phyloP scores from a whole-genome alignment of 2,797 vertebrate genomes.

The Acridotheres tristis region DNA sequence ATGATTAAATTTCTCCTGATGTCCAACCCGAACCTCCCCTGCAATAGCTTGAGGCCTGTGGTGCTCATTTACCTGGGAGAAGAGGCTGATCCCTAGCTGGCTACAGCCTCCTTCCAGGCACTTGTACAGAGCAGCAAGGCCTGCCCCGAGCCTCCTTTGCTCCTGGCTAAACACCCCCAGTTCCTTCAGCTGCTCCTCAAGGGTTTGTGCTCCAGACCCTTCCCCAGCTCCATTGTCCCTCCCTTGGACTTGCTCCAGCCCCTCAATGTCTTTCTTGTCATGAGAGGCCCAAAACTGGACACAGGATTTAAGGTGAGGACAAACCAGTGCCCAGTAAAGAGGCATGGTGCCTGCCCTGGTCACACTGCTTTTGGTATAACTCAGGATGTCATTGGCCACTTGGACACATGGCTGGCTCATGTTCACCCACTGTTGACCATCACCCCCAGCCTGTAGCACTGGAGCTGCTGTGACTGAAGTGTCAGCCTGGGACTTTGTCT shows the following conservation, averaged over 20 bases:
- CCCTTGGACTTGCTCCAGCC: neutral
- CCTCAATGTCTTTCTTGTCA: neutral
- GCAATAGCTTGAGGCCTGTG: neutral
- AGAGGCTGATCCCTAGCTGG: fast-evolving
- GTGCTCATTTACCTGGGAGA: neutral
- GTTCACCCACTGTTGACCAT: neutral
- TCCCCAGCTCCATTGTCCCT: fast-evolving
- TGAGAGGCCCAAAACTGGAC: neutral
- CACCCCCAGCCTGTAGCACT: neutral
- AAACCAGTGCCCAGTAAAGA: neutral
- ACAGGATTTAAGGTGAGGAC: neutral
- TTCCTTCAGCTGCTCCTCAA: neutral
- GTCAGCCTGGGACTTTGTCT: neutral
- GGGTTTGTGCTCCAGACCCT: neutral
- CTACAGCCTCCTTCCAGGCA: neutral
- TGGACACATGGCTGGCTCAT: neutral
- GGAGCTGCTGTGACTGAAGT: neutral
- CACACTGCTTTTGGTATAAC: neutral
- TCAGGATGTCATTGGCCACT: neutral
- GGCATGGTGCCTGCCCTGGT: too few species aligned
- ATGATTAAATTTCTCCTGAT: neutral
- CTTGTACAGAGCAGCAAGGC: neutral
- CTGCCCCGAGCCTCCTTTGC: neutral
- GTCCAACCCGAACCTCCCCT: neutral
- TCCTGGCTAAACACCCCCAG: neutral